Conservation (phyloP, 1,140 invertebrate species). For the Ceratitis capitata region DNA sequence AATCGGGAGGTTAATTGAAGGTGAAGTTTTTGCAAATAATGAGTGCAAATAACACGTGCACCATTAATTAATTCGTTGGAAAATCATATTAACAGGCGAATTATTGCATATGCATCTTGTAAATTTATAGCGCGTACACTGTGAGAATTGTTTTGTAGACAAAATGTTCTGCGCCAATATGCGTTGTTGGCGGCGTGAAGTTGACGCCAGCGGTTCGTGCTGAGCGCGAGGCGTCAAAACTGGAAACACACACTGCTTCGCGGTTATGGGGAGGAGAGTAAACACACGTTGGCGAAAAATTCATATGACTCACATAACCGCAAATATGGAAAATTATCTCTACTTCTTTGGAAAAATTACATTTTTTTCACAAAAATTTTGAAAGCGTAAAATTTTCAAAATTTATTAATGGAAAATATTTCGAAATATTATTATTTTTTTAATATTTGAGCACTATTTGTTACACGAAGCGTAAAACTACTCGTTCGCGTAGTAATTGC, state of each 20-base stretch:
- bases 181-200: background rate
- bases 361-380: background rate
- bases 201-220: background rate
- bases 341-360: background rate
- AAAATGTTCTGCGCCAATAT: background rate
- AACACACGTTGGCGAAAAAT: background rate
- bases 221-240: background rate
- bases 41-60: background rate
- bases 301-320: conserved; percentile 13
- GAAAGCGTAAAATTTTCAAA: background rate
- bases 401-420: background rate
- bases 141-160: background rate
- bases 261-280: background rate
- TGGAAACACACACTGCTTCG: conserved; percentile 29
- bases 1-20: conserved; percentile 26
- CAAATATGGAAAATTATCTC: background rate
- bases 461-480: conserved; percentile 8
- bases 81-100: background rate
- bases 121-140: background rate
- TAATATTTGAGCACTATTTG: background rate
- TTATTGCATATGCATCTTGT: background rate
- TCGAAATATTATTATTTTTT: background rate
- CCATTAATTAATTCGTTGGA: background rate
- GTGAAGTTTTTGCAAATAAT: background rate
- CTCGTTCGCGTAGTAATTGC: conserved; percentile 11